A percentile compares a stretch with the other conserved stretches of the same genome.
Conservation (phyloP, 2,888 invertebrate genomes). For the Ophion costatus region DNA sequence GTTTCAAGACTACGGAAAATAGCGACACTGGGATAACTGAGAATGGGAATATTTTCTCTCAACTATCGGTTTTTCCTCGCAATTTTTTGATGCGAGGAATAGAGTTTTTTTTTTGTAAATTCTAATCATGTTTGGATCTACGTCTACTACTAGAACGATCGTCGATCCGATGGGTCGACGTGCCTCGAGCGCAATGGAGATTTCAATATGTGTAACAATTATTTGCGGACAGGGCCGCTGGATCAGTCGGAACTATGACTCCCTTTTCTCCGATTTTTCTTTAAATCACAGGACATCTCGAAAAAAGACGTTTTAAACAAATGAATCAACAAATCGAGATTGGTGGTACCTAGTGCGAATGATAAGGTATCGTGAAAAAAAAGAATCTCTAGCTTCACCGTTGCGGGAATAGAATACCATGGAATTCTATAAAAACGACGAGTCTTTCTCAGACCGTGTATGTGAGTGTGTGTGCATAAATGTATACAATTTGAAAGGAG, state of each 20-base stretch:
- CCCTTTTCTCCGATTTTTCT: slow-evolving; percentile 8
- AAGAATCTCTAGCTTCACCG: slow-evolving; percentile 37
- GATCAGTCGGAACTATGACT: slow-evolving; percentile 22
- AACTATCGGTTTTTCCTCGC: background rate
- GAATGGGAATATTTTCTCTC: no score
- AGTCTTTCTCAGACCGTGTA: slow-evolving; percentile 1
- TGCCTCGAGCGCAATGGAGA: slow-evolving; percentile 42
- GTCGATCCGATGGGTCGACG: slow-evolving; percentile 3
- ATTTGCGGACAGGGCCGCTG: slow-evolving; percentile 32
- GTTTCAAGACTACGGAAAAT: background rate
- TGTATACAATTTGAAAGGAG: slow-evolving; percentile 25
- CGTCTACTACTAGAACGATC: background rate
- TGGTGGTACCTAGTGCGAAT: slow-evolving; percentile 40
- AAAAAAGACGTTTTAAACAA: slow-evolving; percentile 26
- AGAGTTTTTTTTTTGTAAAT: background rate
- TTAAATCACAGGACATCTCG: slow-evolving; percentile 14
- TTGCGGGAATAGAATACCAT: slow-evolving; percentile 28
- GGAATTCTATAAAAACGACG: slow-evolving; percentile 42
- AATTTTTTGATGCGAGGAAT: slow-evolving; percentile 1
- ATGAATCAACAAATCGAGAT: slow-evolving; percentile 53
- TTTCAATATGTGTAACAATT: slow-evolving; percentile 54
- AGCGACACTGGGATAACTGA: background rate
- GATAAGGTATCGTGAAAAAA: slow-evolving; percentile 28
- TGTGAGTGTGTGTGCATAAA: slow-evolving; percentile 17
- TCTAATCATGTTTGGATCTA: background rate